A percentile compares a stretch with the other conserved stretches of the same genome.
These are phyloP conservation scores for Manis javanica DNA, from an alignment of 2,797 vertebrate species.

Conservation along the genomic window DNA sequence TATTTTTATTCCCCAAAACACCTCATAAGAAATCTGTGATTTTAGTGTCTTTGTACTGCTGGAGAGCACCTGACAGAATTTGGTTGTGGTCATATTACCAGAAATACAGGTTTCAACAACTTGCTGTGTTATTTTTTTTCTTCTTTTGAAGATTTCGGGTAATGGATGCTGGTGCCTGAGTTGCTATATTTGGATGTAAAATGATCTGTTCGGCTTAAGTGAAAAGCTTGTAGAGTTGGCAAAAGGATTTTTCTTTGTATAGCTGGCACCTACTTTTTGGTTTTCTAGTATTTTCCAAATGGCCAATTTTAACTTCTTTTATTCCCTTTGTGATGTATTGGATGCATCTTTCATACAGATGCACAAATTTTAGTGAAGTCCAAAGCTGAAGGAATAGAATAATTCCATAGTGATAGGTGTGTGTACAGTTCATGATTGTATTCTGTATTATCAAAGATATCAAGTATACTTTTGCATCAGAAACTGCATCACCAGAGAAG, in stretches of 20 bases:
- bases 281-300: conserved; percentile 5
- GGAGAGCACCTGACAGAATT: background rate
- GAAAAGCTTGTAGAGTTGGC: conserved; percentile 7
- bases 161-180: background rate
- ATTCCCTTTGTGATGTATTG: background rate
- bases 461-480: background rate
- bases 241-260: conserved; percentile 40
- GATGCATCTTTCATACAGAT: background rate
- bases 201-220: conserved; percentile 36
- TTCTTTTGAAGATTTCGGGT: background rate
- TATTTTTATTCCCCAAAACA: conserved; percentile 32
- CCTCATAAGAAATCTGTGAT: conserved; percentile 40
- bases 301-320: background rate
- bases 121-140: background rate
- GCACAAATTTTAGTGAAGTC: background rate
- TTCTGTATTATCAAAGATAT: background rate
- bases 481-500: background rate
- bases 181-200: conserved; percentile 22
- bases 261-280: background rate
- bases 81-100: conserved; percentile 36
- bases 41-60: conserved; percentile 47
- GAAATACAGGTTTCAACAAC: conserved; percentile 66
- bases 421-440: background rate
- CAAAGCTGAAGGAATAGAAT: background rate
- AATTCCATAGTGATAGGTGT: background rate